A percentile compares a stretch with the other conserved stretches of the same genome.
Conservation (phyloP, 2,797 vertebrate genomes). For the Astyanax mexicanus region DNA sequence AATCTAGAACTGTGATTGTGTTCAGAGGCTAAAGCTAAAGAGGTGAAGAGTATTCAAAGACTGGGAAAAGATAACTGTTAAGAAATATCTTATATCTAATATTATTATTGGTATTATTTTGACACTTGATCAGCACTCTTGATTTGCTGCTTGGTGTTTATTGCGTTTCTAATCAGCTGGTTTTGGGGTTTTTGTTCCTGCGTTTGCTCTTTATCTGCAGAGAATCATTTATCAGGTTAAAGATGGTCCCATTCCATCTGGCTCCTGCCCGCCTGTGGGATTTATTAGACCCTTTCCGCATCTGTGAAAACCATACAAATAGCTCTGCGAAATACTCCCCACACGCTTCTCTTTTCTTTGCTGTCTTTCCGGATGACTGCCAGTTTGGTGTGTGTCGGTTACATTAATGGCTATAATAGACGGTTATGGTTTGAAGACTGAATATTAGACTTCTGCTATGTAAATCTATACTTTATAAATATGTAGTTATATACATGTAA, state of each 20-base stretch:
- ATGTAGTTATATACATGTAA: conserved; percentile 68
- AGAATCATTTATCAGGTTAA: conserved; percentile 61
- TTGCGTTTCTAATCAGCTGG: conserved; percentile 23
- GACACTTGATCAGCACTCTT: not conserved
- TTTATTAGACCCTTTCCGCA: conserved; percentile 70
- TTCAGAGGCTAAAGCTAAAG: not conserved
- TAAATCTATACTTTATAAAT: conserved; percentile 64
- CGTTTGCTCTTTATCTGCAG: conserved; percentile 44
- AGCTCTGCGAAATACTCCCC: conserved; percentile 62
- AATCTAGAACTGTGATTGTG: not conserved
- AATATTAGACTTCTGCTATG: conserved; percentile 54
- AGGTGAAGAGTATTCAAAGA: not conserved
- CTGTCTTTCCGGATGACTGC: conserved; percentile 60
- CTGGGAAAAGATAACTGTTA: too few relatives aligned
- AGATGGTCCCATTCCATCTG: conserved; percentile 60
- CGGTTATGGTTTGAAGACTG: conserved; percentile 61
- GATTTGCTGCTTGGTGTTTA: conserved; percentile 27
- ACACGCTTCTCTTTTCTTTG: conserved; percentile 13
- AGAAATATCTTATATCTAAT: too few relatives aligned
- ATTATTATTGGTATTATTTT: too few relatives aligned
- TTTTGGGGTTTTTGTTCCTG: not conserved
- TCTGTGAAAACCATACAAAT: conserved; percentile 75
- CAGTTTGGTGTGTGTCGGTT: conserved; percentile 57
- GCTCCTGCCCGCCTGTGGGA: conserved; percentile 62
- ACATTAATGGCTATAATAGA: conserved; percentile 63